These are phyloP conservation scores for Masticophis lateralis DNA, from an alignment of 2,797 vertebrate species.

Conservation along the genomic window DNA sequence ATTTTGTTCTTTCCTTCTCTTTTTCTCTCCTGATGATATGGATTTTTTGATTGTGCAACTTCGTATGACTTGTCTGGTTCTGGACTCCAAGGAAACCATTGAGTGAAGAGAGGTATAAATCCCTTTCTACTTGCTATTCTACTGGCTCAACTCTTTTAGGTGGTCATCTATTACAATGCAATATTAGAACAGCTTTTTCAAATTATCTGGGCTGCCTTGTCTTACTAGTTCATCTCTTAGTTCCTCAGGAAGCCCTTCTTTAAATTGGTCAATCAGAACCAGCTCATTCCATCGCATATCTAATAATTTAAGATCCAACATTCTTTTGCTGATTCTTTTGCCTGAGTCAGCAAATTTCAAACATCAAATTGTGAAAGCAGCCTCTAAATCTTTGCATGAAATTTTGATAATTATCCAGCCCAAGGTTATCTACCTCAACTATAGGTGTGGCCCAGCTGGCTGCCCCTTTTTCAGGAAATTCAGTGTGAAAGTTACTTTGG, in stretches of 20 bases:
- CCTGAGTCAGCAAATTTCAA: not conserved
- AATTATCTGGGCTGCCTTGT: not conserved
- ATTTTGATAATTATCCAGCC: not conserved
- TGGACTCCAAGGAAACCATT: not conserved
- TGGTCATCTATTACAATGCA: not conserved
- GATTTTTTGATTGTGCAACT: not conserved
- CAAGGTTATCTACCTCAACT: not conserved
- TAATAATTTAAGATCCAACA: not conserved
- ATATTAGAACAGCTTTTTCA: not conserved
- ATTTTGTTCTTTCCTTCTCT: not conserved
- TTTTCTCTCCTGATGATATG: not conserved
- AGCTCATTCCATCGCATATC: not conserved
- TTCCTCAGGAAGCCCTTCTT: not conserved
- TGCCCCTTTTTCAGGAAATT: too few species aligned
- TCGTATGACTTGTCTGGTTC: not conserved
- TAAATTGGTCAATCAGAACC: not conserved
- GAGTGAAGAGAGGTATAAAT: not conserved
- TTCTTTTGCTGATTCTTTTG: not conserved
- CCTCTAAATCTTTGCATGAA: not conserved
- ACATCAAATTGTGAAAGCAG: not conserved
- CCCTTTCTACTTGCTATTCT: not conserved
- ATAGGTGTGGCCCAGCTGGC: not conserved
- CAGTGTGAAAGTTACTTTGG: too few species aligned
- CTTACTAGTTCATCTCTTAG: not conserved
- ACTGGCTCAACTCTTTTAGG: too few species aligned